Evolutionary conservation across 2,797 vertebrate genomes (phyloP).

Genomic region (Tokudaia tokunoshimensis): DNA sequence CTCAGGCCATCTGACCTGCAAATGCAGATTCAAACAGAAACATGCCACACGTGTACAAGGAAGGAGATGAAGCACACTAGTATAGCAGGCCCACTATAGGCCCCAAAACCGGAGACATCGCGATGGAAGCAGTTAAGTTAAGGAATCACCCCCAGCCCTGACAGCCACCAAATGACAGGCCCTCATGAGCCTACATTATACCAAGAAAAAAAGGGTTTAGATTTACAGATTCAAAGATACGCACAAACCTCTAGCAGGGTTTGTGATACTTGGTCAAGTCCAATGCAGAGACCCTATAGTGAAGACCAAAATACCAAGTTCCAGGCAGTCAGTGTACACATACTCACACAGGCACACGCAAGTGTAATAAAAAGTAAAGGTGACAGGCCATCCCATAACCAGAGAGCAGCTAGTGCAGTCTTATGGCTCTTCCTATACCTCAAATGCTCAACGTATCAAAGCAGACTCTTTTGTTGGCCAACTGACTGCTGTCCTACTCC

Average conservation of each 20-base stretch:
- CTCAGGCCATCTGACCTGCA: background rate
- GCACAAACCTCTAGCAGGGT: too few relatives aligned
- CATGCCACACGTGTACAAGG: background rate
- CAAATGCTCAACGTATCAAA: background rate
- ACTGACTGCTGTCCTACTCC: background rate
- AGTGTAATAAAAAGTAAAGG: background rate
- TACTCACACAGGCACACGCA: too few relatives aligned
- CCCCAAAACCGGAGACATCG: background rate
- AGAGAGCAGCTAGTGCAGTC: background rate
- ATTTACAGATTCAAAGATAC: background rate
- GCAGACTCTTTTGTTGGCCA: background rate
- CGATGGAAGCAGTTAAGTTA: background rate
- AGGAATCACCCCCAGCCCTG: background rate
- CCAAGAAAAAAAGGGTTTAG: background rate
- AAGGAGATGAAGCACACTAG: background rate
- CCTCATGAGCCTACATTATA: background rate
- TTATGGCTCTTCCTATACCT: background rate
- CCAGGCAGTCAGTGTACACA: background rate
- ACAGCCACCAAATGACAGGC: background rate
- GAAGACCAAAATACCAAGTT: background rate
- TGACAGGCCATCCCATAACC: background rate
- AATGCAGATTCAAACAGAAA: background rate
- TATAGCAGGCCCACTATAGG: background rate
- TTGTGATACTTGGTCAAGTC: background rate
- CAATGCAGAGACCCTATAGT: background rate